A percentile compares a stretch with the other conserved stretches of the same genome.
Evolutionary conservation across 2,797 vertebrate genomes (phyloP).

Genomic region (Acipenser transmontanus): DNA sequence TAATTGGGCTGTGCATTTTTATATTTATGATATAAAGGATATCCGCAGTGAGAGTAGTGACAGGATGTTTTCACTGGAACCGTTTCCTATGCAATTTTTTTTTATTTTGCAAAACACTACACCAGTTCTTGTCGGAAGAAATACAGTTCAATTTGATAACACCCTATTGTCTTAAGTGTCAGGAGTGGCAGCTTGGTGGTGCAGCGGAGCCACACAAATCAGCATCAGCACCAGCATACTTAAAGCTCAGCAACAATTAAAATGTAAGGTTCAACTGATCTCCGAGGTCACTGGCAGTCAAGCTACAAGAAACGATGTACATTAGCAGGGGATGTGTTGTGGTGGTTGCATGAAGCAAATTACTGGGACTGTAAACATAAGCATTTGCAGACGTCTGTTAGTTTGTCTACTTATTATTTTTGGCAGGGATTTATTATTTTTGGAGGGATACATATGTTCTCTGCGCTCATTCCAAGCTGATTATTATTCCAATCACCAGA

Average conservation of each 20-base stretch:
- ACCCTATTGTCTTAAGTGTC: slow-evolving; percentile 33
- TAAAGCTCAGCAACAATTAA: slow-evolving; percentile 29
- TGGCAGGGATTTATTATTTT: slow-evolving; percentile 95
- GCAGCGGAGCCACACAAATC: slow-evolving; percentile 10
- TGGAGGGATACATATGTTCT: slow-evolving; percentile 94
- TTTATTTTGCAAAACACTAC: slow-evolving; percentile 31
- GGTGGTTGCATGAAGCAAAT: slow-evolving; percentile 56
- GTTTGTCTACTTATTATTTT: slow-evolving; percentile 87
- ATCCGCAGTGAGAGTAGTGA: slow-evolving; percentile 49
- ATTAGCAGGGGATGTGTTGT: slow-evolving; percentile 23
- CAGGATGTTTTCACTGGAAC: slow-evolving; percentile 46
- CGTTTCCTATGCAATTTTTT: slow-evolving; percentile 34
- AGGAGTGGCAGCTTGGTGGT: slow-evolving; percentile 5
- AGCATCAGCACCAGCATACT: slow-evolving; percentile 28
- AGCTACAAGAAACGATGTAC: slow-evolving; percentile 28
- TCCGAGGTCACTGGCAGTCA: slow-evolving; percentile 30
- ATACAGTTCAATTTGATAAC: slow-evolving; percentile 44
- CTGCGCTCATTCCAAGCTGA: slow-evolving; percentile 74
- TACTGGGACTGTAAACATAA: slow-evolving; percentile 76
- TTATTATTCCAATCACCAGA: slow-evolving; percentile 96
- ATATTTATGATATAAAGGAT: slow-evolving; percentile 35
- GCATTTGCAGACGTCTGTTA: slow-evolving; percentile 71
- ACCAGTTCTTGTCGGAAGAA: slow-evolving; percentile 46
- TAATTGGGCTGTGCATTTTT: slow-evolving; percentile 15
- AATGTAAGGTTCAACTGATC: slow-evolving; percentile 21